Conservation (phyloP, 1,140 invertebrate species). For the Triops cancriformis region DNA sequence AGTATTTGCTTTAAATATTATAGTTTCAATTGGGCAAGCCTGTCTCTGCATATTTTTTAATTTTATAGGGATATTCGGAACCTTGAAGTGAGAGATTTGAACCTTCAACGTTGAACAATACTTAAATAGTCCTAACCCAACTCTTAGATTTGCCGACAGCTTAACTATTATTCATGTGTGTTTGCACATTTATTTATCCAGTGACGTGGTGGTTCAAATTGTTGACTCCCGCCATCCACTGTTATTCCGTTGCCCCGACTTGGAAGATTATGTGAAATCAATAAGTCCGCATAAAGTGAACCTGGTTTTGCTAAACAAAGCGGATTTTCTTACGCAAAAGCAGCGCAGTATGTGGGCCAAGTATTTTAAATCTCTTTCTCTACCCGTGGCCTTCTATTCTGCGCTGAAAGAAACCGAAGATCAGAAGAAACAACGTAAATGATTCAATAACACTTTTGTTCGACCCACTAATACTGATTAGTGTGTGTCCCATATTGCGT, state of each 20-base stretch:
- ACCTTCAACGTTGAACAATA: too few relatives aligned
- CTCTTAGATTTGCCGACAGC: too few relatives aligned
- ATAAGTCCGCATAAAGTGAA: slow-evolving; percentile 65
- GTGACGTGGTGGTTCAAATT: slow-evolving; percentile 90
- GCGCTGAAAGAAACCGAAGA: slow-evolving; percentile 46
- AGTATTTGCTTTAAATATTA: neutral
- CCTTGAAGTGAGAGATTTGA: too few relatives aligned
- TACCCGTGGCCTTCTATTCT: slow-evolving; percentile 75
- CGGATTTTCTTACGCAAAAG: slow-evolving; percentile 77
- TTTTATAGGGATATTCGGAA: too few relatives aligned
- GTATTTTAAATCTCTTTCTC: slow-evolving; percentile 64
- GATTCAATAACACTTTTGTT: too few relatives aligned
- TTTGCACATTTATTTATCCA: too few relatives aligned
- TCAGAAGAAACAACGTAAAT: slow-evolving; percentile 30
- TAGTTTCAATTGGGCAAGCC: slow-evolving; percentile 22
- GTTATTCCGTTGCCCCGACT: slow-evolving; percentile 84
- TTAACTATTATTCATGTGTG: too few relatives aligned
- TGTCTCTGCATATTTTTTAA: slow-evolving; percentile 8
- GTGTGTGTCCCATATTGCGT: neutral
- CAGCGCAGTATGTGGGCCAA: slow-evolving; percentile 78
- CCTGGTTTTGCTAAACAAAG: slow-evolving; percentile 89
- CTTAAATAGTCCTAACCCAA: too few relatives aligned
- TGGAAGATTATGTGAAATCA: slow-evolving; percentile 90
- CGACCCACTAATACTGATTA: too few relatives aligned
- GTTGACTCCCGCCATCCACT: slow-evolving; percentile 95